These are phyloP conservation scores for Sebastolobus altivelis DNA, from an alignment of 2,797 vertebrate genomes.

Conservation along the genomic window DNA sequence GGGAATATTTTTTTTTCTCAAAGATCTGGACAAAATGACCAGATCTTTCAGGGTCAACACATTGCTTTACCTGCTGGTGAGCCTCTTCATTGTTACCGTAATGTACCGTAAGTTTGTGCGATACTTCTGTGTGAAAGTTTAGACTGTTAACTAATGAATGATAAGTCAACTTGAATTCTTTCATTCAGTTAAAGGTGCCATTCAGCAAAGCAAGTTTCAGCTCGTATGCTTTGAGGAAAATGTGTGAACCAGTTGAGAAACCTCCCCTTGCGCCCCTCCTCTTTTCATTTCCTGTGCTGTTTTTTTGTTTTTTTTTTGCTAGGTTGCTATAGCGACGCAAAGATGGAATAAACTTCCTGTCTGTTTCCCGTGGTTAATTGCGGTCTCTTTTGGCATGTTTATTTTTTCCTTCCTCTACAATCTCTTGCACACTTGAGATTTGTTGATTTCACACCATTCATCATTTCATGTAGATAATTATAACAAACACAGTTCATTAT, in stretches of 20 bases:
- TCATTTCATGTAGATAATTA: conserved; percentile 17
- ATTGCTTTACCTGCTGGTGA: not conserved
- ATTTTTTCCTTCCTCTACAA: not conserved
- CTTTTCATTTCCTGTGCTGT: conserved; percentile 73
- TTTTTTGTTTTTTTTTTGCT: conserved; percentile 32
- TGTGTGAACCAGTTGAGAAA: conserved; percentile 56
- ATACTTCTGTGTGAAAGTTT: not conserved
- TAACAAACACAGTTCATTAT: not conserved
- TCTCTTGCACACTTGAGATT: conserved; percentile 21
- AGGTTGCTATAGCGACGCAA: conserved; percentile 72
- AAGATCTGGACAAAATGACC: not conserved
- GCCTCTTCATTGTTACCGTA: not conserved
- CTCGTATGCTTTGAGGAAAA: conserved; percentile 42
- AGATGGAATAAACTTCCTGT: conserved; percentile 74
- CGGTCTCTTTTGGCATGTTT: conserved; percentile 29
- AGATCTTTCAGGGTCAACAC: not conserved
- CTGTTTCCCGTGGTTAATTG: conserved; percentile 61
- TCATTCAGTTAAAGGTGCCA: conserved; percentile 39
- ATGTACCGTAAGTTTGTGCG: not conserved
- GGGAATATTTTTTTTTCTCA: not conserved
- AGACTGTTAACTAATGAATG: not conserved
- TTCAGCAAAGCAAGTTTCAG: conserved; percentile 44
- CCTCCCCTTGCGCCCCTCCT: conserved; percentile 56
- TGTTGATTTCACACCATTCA: conserved; percentile 30
- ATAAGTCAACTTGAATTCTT: conserved; percentile 27